Evolutionary conservation across 2,888 invertebrate species (phyloP).

Genomic region (Marronus borbonicus): DNA sequence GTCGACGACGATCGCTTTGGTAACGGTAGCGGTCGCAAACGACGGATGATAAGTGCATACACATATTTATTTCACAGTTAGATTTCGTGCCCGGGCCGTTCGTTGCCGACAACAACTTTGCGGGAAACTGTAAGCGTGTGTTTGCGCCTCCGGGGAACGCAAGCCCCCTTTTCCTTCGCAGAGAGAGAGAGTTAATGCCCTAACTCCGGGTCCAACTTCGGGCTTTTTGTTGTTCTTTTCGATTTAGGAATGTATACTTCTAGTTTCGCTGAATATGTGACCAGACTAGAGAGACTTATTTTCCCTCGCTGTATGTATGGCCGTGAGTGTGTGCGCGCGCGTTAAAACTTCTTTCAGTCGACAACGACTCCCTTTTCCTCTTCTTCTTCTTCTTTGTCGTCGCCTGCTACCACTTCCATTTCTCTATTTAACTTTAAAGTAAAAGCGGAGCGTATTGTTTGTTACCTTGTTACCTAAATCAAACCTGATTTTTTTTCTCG

Average conservation of each 20-base stretch:
- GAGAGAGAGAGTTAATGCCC: conserved; percentile 61
- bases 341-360: conserved; percentile 40
- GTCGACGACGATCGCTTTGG: conserved; percentile 3
- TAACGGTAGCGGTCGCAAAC: conserved; percentile 20
- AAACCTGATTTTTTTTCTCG: conserved; percentile 27
- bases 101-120: conserved; percentile 60
- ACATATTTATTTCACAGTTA: conserved; percentile 60
- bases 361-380: neutral
- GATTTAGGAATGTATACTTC: conserved; percentile 64
- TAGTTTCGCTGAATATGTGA: conserved; percentile 62
- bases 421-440: conserved; percentile 53
- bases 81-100: conserved; percentile 60
- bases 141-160: conserved; percentile 59
- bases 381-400: neutral
- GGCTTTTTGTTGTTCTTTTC: conserved; percentile 66
- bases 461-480: conserved; percentile 51
- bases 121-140: conserved; percentile 61
- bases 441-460: conserved; percentile 51
- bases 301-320: conserved; percentile 8
- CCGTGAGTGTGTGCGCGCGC: conserved; percentile 11
- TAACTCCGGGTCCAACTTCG: conserved; percentile 64
- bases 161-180: conserved; percentile 59
- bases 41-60: conserved; percentile 45
- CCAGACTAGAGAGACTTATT: conserved; percentile 63
- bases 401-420: conserved; percentile 12